These are phyloP conservation scores for Augiades crinisus DNA, from an alignment of 2,888 invertebrate genomes.

Conservation along the genomic window DNA sequence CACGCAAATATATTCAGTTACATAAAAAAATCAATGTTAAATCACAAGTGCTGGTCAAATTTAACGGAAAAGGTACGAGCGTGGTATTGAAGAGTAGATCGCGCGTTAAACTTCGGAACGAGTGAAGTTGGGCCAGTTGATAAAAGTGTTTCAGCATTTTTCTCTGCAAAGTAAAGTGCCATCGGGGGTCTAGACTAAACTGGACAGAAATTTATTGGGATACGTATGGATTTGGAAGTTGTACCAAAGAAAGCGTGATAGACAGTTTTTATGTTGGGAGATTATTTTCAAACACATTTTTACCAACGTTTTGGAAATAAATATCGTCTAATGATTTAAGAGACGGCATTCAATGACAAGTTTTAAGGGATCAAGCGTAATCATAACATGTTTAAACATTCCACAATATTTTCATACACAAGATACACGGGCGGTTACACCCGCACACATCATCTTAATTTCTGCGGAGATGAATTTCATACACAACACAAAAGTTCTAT, in stretches of 20 bases:
- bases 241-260: background rate
- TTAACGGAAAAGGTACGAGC: conserved; percentile 11
- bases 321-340: too few relatives aligned
- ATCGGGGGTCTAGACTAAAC: background rate
- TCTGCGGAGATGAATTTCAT: background rate
- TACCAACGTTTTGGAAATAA: too few relatives aligned
- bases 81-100: background rate
- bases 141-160: conserved; percentile 22
- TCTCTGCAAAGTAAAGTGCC: background rate
- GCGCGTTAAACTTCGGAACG: conserved; percentile 8
- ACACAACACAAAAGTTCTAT: conserved; percentile 9
- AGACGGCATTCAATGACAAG: too few relatives aligned
- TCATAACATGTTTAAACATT: too few relatives aligned
- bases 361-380: too few relatives aligned
- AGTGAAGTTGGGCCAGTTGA: conserved; percentile 13
- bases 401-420: too few relatives aligned
- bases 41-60: conserved; percentile 14
- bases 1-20: background rate
- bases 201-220: conserved; percentile 6
- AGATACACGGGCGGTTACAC: too few relatives aligned
- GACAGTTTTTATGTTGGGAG: background rate
- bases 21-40: background rate
- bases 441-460: too few relatives aligned
- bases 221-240: conserved; percentile 3
- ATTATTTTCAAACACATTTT: background rate